phyloP scores from a whole-genome alignment of 2,797 vertebrate species.

The Rhodeus uyekii region DNA sequence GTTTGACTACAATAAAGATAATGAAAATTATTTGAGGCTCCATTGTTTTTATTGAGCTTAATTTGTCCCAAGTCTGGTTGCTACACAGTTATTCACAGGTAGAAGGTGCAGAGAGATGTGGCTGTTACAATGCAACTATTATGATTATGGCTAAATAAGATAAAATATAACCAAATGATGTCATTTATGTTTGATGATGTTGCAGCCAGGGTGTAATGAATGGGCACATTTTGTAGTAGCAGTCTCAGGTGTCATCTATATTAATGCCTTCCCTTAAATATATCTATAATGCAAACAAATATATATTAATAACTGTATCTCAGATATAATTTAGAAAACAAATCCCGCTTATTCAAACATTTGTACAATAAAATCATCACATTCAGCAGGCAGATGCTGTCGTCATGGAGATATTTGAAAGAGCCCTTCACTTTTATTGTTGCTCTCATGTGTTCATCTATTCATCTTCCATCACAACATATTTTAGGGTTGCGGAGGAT shows the following conservation, averaged over 20 bases:
- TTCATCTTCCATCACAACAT: conserved; percentile 9
- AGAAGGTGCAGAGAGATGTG: neutral
- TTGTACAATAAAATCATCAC: neutral
- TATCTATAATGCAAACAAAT: neutral
- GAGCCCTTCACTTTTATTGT: neutral
- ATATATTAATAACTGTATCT: neutral
- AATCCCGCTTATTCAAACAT: neutral
- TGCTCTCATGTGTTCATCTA: neutral
- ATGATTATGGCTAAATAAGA: neutral
- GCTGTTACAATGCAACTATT: neutral
- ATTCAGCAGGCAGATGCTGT: neutral
- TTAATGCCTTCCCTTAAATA: neutral
- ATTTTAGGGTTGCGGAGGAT: conserved; percentile 17
- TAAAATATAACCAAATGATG: neutral
- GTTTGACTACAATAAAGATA: neutral
- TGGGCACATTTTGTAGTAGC: neutral
- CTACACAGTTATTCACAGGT: neutral
- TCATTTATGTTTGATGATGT: neutral
- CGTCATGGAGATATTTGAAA: neutral
- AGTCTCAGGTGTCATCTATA: neutral
- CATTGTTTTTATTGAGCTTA: neutral
- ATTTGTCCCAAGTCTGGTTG: neutral
- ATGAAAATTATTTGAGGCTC: neutral
- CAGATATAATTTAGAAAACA: neutral
- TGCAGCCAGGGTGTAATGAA: neutral